Base-by-base conservation (phyloP, 2,797 vertebrate species). In the Centroberyx gerrardi region DNA sequence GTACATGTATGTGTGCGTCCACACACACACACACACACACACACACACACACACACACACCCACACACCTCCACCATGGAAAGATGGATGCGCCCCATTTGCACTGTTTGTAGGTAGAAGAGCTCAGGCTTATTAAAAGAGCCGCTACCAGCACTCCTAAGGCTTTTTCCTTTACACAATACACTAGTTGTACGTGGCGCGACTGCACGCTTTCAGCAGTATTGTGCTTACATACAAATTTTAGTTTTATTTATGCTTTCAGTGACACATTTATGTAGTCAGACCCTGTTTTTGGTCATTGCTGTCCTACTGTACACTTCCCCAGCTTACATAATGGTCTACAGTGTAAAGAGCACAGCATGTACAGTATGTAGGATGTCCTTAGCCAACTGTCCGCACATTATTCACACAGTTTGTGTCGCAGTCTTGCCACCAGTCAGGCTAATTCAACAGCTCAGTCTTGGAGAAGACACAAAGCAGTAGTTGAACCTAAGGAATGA, bases 101-200 rank as follows among this genome's bases (percentile, higher is more conserved):
- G 54, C 58, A 71, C 27, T 82, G 81, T 83, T 83, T 79, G 67
- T 72, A 72, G 76, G 75, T 48, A 48, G 55, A 58, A 48, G 76
- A 68, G 7, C 2, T 12, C 31, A 22, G 33, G 18, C 31, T n/a
- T 42, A 60, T 18, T 4, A 12, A 17, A n/a, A 38, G 28, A 8
- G 52, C 33, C 33, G 15, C 17, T 8, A 2, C 31, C 18, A 40
- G 38, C 38, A 40, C 10, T 40, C 38, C 38, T 2, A 12, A 40
- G 38, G 3, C 2, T 40, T 40, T 40, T 40, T 40, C 38, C 8
- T 40, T 12, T 1, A 36, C 10, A 40, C 38, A 40, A 40, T 40
- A 40, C 38, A 40, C 8, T 40, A 12, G 2, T 40, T 40, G 38
- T 40, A 40, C 33, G 4, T 36, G 22, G 33, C 2, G 33, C 33